These are phyloP conservation scores for Acleris emargana DNA, from an alignment of 2,888 invertebrate species.

Conservation along the genomic window DNA sequence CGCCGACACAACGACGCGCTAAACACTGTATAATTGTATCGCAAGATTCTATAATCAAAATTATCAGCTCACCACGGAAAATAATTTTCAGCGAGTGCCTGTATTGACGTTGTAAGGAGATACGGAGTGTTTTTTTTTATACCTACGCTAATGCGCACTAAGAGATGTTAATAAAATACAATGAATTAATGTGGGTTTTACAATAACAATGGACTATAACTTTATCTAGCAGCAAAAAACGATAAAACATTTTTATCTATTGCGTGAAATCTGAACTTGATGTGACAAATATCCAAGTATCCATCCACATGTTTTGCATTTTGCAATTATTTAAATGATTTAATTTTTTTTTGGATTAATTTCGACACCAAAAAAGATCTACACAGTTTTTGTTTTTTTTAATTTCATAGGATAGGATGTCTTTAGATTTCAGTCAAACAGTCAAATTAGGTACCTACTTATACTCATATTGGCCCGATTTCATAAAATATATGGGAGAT, in stretches of 20 bases:
- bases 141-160: background rate
- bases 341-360: no score
- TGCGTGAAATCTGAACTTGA: no score
- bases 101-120: conserved; percentile 56
- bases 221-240: conserved; percentile 7
- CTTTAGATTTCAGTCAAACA: no score
- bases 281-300: no score
- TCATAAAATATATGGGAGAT: no score
- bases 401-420: no score
- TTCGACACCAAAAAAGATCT: no score
- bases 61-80: conserved; percentile 78
- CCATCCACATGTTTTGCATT: no score
- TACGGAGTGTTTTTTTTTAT: conserved; percentile 56
- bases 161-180: background rate
- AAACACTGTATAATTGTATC: conserved; percentile 80
- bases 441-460: no score
- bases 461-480: no score
- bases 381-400: no score
- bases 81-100: conserved; percentile 72
- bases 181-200: background rate
- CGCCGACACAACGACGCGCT: conserved; percentile 69
- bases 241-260: conserved; percentile 5
- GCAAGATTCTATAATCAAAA: conserved; percentile 78
- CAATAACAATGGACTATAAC: conserved; percentile 1
- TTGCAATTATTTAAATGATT: no score